These are phyloP conservation scores for Drosophila willistoni DNA, from an alignment of 1,140 invertebrate genomes.

Conservation along the genomic window DNA sequence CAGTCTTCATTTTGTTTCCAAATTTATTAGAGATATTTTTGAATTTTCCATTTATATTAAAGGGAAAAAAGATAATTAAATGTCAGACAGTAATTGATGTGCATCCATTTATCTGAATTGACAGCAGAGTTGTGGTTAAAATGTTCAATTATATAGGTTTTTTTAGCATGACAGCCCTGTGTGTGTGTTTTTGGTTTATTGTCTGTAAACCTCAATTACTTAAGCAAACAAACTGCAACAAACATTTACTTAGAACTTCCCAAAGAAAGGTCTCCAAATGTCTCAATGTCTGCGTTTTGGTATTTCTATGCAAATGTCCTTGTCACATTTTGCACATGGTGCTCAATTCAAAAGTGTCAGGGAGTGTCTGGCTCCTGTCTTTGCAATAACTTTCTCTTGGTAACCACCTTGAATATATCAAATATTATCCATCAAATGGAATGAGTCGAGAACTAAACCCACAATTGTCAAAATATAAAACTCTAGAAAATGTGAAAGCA, in stretches of 20 bases:
- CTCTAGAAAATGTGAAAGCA: not conserved
- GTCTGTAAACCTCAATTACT: constrained; percentile 75
- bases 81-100: constrained; percentile 69
- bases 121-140: constrained; percentile 19
- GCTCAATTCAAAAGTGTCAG: constrained; percentile 8
- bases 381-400: not conserved
- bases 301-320: constrained; percentile 77
- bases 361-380: constrained; percentile 4
- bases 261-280: constrained; percentile 11
- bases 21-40: no score
- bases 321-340: constrained; percentile 70
- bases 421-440: not conserved
- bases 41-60: no score
- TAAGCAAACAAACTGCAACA: constrained; percentile 78
- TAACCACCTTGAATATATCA: not conserved
- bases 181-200: constrained; percentile 35
- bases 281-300: constrained; percentile 37
- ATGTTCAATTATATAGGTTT: constrained; percentile 5
- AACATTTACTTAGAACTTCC: constrained; percentile 72
- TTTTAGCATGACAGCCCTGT: not conserved
- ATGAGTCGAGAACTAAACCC: not conserved
- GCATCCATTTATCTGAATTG: constrained; percentile 36
- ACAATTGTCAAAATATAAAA: not conserved
- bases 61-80: constrained; percentile 57
- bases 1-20: no score